Evolutionary conservation across 2,888 invertebrate species (phyloP).

Genomic region (Beris chalybata): DNA sequence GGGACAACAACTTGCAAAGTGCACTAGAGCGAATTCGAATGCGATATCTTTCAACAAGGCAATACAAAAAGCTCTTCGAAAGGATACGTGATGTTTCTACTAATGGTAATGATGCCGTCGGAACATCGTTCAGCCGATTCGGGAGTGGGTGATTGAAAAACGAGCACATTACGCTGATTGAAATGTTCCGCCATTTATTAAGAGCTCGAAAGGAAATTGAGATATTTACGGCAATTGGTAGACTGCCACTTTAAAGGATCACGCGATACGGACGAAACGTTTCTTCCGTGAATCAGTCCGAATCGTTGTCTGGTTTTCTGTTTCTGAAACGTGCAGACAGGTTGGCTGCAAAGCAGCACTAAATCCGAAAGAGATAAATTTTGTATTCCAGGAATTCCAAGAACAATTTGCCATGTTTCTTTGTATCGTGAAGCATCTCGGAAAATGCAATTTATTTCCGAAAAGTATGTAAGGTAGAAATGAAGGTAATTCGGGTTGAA

Average conservation of each 20-base stretch:
- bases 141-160: conserved; percentile 11
- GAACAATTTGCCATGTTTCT: too few relatives aligned
- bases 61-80: neutral
- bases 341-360: too few relatives aligned
- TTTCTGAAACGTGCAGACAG: too few relatives aligned
- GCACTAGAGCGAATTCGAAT: conserved; percentile 11
- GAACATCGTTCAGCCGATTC: conserved; percentile 7
- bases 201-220: conserved; percentile 1
- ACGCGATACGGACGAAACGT: too few relatives aligned
- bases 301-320: too few relatives aligned
- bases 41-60: conserved; percentile 6
- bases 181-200: conserved; percentile 17
- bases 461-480: neutral
- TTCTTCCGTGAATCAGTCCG: too few relatives aligned
- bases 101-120: conserved; percentile 12
- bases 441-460: conserved; percentile 15
- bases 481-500: conserved; percentile 4
- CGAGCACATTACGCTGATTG: conserved; percentile 16
- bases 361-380: too few relatives aligned
- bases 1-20: conserved; percentile 5
- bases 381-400: too few relatives aligned
- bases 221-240: too few relatives aligned
- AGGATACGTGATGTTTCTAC: conserved; percentile 1
- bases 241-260: too few relatives aligned
- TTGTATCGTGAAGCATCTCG: too few relatives aligned